Base-by-base conservation (phyloP, 2,888 invertebrate genomes). In the Automeris io region DNA sequence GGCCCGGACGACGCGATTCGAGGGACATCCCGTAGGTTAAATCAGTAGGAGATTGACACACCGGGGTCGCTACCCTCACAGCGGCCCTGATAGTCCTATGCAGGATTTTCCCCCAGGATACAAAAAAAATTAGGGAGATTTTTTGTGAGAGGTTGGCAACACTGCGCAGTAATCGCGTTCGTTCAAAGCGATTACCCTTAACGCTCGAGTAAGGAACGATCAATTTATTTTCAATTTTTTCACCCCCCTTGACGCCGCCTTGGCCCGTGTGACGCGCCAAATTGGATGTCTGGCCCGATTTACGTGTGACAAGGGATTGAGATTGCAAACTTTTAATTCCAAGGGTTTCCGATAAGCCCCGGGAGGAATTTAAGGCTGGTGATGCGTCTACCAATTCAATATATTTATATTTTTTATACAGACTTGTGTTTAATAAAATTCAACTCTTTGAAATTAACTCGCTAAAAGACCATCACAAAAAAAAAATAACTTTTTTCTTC, bases 161-260 rank as follows among this genome's bases (percentile, higher is more conserved):
- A 33, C 24, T 25, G 33, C 47, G 40, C 36, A 50, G 61, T 74
- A 76, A 77, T 75, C 70, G 61, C 49, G 61, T 73, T 62, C 55
- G 53, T 77, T 78, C 73, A 70, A 59, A 70, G 51, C 71, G 76
- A 80, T 76, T 75, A 51, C 55, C 49, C 63, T 63, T 64, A 70
- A 65, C 73, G 77, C 66, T 55, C 58, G 63, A 63, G 52, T 68
- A 63, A 56, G 51, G 47, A 63, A 56, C 57, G 68, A 76, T 78
- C 80, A 75, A 82, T 82, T 77, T 81, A 77, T 79, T 80, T 80
- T 78, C 79, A 79, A 80, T 80, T 82, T 80, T 77, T 76, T 57
- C 51, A 55, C 57, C 46, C 51, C 52, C 52, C 54, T 45, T 57
- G 39, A 48, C 38, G 33, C 21, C 18, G 18, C 26, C 19, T 9